Evolutionary conservation across 1,140 invertebrate genomes (phyloP), one percentile per base, ranked within the genome.

Genomic region (Rhagoletis pomonella): DNA sequence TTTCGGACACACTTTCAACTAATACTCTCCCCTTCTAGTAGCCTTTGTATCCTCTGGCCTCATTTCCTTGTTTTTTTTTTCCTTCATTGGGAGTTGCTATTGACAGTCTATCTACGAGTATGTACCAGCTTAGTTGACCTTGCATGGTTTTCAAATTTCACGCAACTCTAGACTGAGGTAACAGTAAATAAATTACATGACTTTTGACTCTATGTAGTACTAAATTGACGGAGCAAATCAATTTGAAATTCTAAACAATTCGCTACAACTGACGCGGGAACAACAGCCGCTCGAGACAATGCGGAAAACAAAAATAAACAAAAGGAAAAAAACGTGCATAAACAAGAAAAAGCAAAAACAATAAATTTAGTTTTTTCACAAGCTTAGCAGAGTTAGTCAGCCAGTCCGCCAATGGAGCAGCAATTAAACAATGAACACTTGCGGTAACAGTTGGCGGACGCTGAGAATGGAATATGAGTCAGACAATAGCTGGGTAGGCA

Each of bases 241-340:
- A 81, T 81, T 81, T 81, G 17, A 81, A 81, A 81, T 81, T 55
- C 73, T 47, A 81, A 81, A 58, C 47, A 81, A 58, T 42, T 14
- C 6, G 42, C 44, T 42, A 44, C 39, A 73, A 73, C 44, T 50
- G 44, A 55, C 3, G n/a, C 47, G 1, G 2, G 12, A 67, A 67
- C 73, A 81, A n/a, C 12, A n/a, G 60, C n/a, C 12, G n/a, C 60
- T 4, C 50, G n/a, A 62, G 42, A 81, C 73, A 81, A 81, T 58
- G 73, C 5, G 12, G 47, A 50, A 62, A 62, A 14, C 47, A 58
- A 58, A 77, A 81, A 81, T 2, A 81, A 10, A 81, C 7, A 81
- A 10, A 7, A 19, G 1, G 2, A 55, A 81, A 81, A 55, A 77
- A 62, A 62, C 9, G 60, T 62, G 17, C 42, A 50, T 10, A 81